Evolutionary conservation across 1,140 invertebrate genomes (phyloP), one percentile per base, ranked within the genome.

Genomic region (Daktulosphaira vitifoliae): DNA sequence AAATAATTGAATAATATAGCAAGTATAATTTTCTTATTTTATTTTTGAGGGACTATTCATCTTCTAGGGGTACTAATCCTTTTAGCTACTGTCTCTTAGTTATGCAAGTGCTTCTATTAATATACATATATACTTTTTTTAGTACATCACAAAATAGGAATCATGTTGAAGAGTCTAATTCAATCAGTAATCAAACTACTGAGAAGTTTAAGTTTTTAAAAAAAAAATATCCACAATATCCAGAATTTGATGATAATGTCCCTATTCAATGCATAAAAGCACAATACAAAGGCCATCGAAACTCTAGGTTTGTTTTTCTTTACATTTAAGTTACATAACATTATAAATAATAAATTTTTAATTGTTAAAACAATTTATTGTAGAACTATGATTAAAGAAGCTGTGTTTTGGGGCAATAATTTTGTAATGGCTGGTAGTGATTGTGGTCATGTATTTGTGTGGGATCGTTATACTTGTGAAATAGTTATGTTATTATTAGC

Each of bases 361-460:
- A 6, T 33, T 33, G 5, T 33, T 6, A 5, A 33, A 5, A 11
- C 11, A 6, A 76, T 76, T 73, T 78, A 76, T 79, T 73, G 33
- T 70, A 89, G 84, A 73, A 89, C 87, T 23, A 87, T 88, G 88
- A 92, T 94, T 52, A 93, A 93, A 76, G 88, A 92, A 75, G 87
- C 89, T 1, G 87, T 85, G 66, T 94, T 93, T 74, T 94, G 89
- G 88, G 90, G 90, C 46, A 79, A 88, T 69, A 76, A 86, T 69
- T 89, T 82, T 75, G 82, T 92, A 2, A 84, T 91, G 80, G 89
- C 87, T 18, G 90, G 90, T 2, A 90, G 88, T 13, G 90, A 93
- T 73, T 93, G 90, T 74, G 90, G 87, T 1, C 85, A 88, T 70
- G 82, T 89, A 11, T 89, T 87, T 67, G 74, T 84, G 2, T 87